These are phyloP conservation scores for Isaurus tuberculatus DNA, from an alignment of 92 coral and sea anemone species.

Conservation along the genomic window DNA sequence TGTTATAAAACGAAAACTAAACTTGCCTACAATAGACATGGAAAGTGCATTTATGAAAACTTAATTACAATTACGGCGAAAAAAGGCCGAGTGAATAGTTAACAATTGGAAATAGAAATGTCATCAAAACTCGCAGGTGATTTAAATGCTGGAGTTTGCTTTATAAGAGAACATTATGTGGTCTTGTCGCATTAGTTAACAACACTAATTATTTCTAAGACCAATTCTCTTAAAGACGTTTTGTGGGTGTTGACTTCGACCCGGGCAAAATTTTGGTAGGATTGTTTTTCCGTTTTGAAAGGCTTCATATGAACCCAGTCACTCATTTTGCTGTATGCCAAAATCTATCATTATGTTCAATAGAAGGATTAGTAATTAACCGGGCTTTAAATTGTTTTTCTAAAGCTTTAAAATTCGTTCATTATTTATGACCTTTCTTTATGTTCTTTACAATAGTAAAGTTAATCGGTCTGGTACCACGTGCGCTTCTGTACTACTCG, in stretches of 20 bases:
- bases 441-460: slow-evolving; percentile 87
- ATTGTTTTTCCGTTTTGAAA: background rate
- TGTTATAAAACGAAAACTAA: slow-evolving; percentile 69
- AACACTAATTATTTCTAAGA: slow-evolving; percentile 30
- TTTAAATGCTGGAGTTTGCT: slow-evolving; percentile 49
- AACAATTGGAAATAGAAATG: slow-evolving; percentile 90
- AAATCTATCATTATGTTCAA: slow-evolving; percentile 52
- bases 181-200: slow-evolving; percentile 40
- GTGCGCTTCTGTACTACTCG: slow-evolving; percentile 71
- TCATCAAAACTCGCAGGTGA: slow-evolving; percentile 85
- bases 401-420: slow-evolving; percentile 90
- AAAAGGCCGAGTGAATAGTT: slow-evolving; percentile 88
- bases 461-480: slow-evolving; percentile 86
- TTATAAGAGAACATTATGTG: slow-evolving; percentile 83
- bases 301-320: slow-evolving; percentile 44
- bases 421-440: slow-evolving; percentile 97
- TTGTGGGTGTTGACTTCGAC: background rate
- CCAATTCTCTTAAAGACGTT: slow-evolving; percentile 1
- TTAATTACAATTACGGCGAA: slow-evolving; percentile 78
- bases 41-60: slow-evolving; percentile 76
- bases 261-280: slow-evolving; percentile 19
- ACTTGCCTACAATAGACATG: slow-evolving; percentile 73
- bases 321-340: slow-evolving; percentile 68
- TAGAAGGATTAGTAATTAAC: slow-evolving; percentile 86
- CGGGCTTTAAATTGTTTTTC: slow-evolving; percentile 93